Evolutionary conservation across 1,140 invertebrate genomes (phyloP).

Genomic region (Matsumurasca onukii): DNA sequence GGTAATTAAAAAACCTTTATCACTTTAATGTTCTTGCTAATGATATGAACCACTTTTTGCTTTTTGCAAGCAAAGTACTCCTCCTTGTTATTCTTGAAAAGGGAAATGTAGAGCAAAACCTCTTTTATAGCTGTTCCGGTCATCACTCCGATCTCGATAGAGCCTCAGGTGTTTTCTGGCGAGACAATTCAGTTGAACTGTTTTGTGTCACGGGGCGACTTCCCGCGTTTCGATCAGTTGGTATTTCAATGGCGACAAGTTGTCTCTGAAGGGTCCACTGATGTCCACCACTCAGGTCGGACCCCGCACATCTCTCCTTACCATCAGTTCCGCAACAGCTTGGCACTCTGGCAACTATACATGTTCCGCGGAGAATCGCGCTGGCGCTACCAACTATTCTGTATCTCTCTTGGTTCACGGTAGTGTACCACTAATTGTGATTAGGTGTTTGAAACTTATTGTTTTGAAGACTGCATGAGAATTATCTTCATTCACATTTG

Average conservation of each 20-base stretch:
- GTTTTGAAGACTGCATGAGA: too few relatives aligned
- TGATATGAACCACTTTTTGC: too few relatives aligned
- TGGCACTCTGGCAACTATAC: constrained; percentile 71
- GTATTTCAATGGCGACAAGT: constrained; percentile 60
- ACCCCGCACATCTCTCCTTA: constrained; percentile 70
- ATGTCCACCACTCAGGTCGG: constrained; percentile 63
- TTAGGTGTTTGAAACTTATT: too few relatives aligned
- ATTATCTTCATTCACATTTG: too few relatives aligned
- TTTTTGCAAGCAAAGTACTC: too few relatives aligned
- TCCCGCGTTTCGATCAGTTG: constrained; percentile 66
- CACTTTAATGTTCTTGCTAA: too few relatives aligned
- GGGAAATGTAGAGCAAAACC: too few relatives aligned
- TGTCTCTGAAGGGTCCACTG: constrained; percentile 53
- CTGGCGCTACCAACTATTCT: constrained; percentile 67
- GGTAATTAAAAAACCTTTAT: too few relatives aligned
- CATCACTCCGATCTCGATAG: constrained; percentile 61
- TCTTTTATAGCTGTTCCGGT: constrained; percentile 60
- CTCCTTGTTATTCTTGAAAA: too few relatives aligned
- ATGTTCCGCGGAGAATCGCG: constrained; percentile 72
- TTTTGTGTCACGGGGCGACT: constrained; percentile 72
- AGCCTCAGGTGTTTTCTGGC: constrained; percentile 49
- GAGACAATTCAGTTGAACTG: constrained; percentile 57
- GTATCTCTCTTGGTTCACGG: constrained; percentile 65
- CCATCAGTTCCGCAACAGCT: constrained; percentile 73
- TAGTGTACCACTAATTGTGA: too few relatives aligned